phyloP scores from a whole-genome alignment of 2,888 invertebrate species.

The Imbricaverruca yamaguchii region DNA sequence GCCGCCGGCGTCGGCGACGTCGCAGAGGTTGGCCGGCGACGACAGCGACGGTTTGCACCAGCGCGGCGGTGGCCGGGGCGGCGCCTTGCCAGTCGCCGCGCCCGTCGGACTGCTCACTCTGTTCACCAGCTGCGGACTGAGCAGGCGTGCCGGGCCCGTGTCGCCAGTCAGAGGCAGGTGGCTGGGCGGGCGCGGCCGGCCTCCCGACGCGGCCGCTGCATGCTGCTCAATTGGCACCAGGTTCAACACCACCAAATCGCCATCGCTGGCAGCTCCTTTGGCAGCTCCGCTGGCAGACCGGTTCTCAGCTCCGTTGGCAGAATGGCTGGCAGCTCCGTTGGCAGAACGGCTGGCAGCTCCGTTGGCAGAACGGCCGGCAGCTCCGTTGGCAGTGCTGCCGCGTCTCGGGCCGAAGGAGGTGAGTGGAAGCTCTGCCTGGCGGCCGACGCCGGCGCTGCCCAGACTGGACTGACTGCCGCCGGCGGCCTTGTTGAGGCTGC shows the following conservation, averaged over 20 bases:
- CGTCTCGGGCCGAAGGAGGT: too few relatives aligned
- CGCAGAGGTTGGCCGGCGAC: background rate
- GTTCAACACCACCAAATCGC: background rate
- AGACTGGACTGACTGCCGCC: background rate
- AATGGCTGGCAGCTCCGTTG: too few relatives aligned
- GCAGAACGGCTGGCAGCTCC: too few relatives aligned
- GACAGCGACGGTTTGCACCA: constrained; percentile 4
- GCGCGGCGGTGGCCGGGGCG: constrained; percentile 8
- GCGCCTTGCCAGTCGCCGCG: background rate
- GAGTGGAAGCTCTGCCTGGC: too few relatives aligned
- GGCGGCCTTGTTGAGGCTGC: constrained; percentile 1
- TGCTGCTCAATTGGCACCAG: background rate
- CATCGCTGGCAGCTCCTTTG: too few relatives aligned
- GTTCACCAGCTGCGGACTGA: constrained; percentile 6
- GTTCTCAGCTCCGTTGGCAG: too few relatives aligned
- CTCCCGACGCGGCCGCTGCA: background rate
- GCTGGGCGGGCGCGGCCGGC: background rate
- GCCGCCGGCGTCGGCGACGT: background rate
- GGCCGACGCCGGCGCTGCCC: background rate
- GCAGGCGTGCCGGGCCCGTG: background rate
- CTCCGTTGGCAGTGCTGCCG: too few relatives aligned
- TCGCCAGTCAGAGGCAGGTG: background rate
- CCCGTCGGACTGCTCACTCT: background rate
- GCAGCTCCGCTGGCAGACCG: too few relatives aligned
- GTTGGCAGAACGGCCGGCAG: too few relatives aligned